phyloP scores from a whole-genome alignment of 2,888 invertebrate species.

The Shargacucullia verbasci region DNA sequence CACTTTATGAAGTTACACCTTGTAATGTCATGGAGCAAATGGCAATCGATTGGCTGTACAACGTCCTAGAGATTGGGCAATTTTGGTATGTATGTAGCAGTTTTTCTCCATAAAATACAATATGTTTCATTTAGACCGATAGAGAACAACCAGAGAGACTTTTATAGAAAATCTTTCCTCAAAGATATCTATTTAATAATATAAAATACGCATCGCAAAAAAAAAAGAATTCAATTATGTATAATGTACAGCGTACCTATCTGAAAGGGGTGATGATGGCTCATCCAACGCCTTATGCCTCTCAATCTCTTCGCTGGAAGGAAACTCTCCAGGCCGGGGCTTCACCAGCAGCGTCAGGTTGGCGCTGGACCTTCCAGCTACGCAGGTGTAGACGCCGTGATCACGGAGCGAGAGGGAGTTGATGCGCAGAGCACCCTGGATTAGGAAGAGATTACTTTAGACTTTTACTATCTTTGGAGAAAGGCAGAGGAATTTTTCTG shows the following conservation, averaged over 20 bases:
- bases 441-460: conserved; percentile 17
- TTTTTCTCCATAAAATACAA: too few relatives aligned
- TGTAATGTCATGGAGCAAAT: too few relatives aligned
- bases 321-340: conserved; percentile 93
- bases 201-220: too few relatives aligned
- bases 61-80: too few relatives aligned
- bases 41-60: too few relatives aligned
- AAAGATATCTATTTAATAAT: too few relatives aligned
- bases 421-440: conserved; percentile 94
- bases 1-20: too few relatives aligned
- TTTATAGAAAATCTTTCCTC: too few relatives aligned
- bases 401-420: conserved; percentile 94
- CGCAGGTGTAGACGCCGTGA: conserved; percentile 95
- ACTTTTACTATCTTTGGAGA: conserved; percentile 8
- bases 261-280: conserved; percentile 82
- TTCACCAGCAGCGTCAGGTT: conserved; percentile 94
- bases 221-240: background rate
- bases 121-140: too few relatives aligned
- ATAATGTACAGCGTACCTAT: conserved; percentile 70
- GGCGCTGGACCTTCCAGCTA: conserved; percentile 94
- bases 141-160: too few relatives aligned
- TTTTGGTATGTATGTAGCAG: too few relatives aligned
- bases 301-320: conserved; percentile 94
- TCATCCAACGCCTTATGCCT: conserved; percentile 85
- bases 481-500: background rate